Evolutionary conservation across 2,797 vertebrate genomes (phyloP), one percentile per base, ranked within the genome.

Genomic region (Cossypha polioptera): DNA sequence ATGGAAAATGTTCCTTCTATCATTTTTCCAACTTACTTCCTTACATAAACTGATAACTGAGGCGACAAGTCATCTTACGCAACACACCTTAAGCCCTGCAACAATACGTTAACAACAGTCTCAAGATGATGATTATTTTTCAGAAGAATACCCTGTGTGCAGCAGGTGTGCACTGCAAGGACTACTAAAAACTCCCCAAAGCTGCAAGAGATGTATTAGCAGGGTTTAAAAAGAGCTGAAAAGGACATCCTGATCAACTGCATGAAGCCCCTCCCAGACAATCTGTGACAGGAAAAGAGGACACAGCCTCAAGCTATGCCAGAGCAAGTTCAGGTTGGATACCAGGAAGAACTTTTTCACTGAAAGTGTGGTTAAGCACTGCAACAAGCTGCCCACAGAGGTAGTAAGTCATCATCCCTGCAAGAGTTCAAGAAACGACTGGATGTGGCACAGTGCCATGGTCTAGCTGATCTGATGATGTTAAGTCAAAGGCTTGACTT

Each of bases 61-160:
- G 38, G 29, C 1, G 1, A 74, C 61, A 83, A 82, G 18, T 54
- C 42, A 51, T 40, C 45, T 88, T 50, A 89, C 0, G 0, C 35
- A 90, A 81, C 33, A 55, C 35, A 17, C 47, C 24, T 82, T 51
- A 43, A 94, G 47, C 15, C 51, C 53, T 20, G 2, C 54, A 83
- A 71, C 25, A 54, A 45, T 3, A 35, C 24, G 7, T 29, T 26
- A 67, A 9, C 48, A 47, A 54, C 35, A 77, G 4, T 25, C 40
- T 54, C 35, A 40, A 47, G 40, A 76, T 47, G 14, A 43, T 2
- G 1, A 22, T 48, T 58, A 12, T n/a, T 93, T 86, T 90, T 67
- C 33, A 38, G 19, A 57, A 14, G 4, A 62, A 86, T 36, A 18
- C 9, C 14, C 25, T 35, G 2, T 29, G 19, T 53, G 67, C 28